Percentiles rank a stretch among this genome's conserved stretches.
phyloP scores from a whole-genome alignment of 2,797 vertebrate species.

The Oceanodroma leucorhoa region DNA sequence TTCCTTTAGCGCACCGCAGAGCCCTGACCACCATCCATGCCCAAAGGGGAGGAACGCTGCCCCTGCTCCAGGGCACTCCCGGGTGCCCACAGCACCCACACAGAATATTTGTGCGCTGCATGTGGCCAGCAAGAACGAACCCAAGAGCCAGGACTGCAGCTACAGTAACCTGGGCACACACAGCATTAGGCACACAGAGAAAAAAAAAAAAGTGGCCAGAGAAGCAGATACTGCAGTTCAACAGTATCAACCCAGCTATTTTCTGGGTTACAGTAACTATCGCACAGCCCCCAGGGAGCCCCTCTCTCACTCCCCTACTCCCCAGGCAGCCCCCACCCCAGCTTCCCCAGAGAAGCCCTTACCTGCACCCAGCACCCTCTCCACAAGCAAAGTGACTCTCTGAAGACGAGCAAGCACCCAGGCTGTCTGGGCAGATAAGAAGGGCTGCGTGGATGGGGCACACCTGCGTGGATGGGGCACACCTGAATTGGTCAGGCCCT shows the following conservation, averaged over 20 bases:
- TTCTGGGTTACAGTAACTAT: fast-evolving
- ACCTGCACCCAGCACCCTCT: neutral
- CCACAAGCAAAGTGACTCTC: fast-evolving
- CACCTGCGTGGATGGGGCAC: neutral
- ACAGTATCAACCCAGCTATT: fast-evolving
- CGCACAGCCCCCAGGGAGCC: fast-evolving
- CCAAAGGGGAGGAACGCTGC: fast-evolving
- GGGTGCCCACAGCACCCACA: neutral
- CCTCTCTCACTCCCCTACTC: fast-evolving
- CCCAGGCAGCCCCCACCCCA: neutral
- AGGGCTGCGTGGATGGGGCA: fast-evolving
- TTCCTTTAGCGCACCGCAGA: neutral
- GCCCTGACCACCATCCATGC: fast-evolving
- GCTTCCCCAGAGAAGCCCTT: neutral
- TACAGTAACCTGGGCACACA: fast-evolving
- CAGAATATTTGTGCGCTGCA: fast-evolving
- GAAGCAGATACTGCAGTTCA: fast-evolving
- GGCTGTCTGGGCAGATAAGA: fast-evolving
- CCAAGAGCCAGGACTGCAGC: too few relatives aligned
- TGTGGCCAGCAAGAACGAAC: fast-evolving
- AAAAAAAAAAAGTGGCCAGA: fast-evolving
- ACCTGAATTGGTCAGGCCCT: neutral
- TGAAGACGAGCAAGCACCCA: fast-evolving
- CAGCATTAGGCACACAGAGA: fast-evolving
- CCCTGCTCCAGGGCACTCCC: neutral